Conservation (phyloP, 2,113 vertebrate genomes). For the Myotis yumanensis region DNA sequence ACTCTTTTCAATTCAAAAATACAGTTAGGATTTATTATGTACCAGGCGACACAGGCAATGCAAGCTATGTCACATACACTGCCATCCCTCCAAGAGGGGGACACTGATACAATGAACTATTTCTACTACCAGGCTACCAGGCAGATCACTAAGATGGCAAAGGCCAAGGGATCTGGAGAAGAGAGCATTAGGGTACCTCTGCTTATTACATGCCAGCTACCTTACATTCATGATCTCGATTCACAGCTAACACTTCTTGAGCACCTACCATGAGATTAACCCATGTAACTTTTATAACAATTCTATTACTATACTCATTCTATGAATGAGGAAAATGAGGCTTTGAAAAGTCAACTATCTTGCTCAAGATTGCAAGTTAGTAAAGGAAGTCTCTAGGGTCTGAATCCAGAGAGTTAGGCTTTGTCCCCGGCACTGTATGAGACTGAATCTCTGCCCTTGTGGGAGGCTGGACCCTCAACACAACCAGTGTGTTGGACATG, state of each 20-base stretch:
- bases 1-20: not conserved
- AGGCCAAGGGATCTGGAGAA: not conserved
- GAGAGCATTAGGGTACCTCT: not conserved
- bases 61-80: not conserved
- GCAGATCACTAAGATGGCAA: not conserved
- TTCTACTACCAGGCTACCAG: not conserved
- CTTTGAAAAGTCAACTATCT: not conserved
- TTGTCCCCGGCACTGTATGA: not conserved
- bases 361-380: not conserved
- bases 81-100: not conserved
- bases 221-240: not conserved
- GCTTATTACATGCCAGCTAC: not conserved
- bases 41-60: not conserved
- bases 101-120: not conserved
- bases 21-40: not conserved
- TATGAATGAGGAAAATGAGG: not conserved
- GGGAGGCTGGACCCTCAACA: not conserved
- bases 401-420: not conserved
- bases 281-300: not conserved
- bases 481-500: not conserved
- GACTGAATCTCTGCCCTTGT: not conserved
- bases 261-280: not conserved
- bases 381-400: not conserved
- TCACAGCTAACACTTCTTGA: conserved; percentile 10
- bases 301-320: not conserved